Conservation (phyloP, 2,797 vertebrate species). For the Sebastes umbrosus region DNA sequence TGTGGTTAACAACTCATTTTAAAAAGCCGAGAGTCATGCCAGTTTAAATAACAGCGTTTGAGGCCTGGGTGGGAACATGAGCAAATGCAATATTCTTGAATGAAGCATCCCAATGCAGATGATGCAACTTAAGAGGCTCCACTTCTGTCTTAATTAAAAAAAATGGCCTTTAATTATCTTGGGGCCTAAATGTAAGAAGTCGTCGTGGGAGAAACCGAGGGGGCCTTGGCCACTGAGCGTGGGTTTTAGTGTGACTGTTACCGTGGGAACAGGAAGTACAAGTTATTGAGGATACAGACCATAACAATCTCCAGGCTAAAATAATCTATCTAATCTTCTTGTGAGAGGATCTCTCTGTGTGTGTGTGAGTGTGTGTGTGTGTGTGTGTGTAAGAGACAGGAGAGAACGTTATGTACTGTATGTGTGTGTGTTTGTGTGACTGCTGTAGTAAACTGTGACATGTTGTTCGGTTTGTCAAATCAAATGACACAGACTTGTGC, state of each 20-base stretch:
- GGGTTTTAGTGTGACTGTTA: constrained; percentile 52
- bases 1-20: constrained; percentile 56
- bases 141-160: constrained; percentile 34
- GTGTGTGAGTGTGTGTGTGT: not conserved
- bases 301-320: constrained; percentile 69
- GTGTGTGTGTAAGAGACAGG: not conserved
- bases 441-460: not conserved
- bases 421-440: not conserved
- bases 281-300: constrained; percentile 71
- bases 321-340: constrained; percentile 72
- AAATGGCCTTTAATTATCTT: constrained; percentile 33
- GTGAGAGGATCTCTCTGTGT: constrained; percentile 23
- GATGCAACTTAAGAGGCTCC: constrained; percentile 21
- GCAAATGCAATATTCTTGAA: constrained; percentile 38
- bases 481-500: constrained; percentile 3
- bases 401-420: not conserved
- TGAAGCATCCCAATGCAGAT: constrained; percentile 34
- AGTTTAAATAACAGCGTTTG: constrained; percentile 51
- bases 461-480: constrained; percentile 10
- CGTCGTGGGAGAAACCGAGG: constrained; percentile 52
- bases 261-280: constrained; percentile 82
- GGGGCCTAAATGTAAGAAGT: constrained; percentile 27
- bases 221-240: constrained; percentile 39
- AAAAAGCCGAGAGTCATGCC: constrained; percentile 35
- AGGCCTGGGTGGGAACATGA: constrained; percentile 54